Conservation (phyloP, 2,888 invertebrate genomes). For the Cephalotes varians region DNA sequence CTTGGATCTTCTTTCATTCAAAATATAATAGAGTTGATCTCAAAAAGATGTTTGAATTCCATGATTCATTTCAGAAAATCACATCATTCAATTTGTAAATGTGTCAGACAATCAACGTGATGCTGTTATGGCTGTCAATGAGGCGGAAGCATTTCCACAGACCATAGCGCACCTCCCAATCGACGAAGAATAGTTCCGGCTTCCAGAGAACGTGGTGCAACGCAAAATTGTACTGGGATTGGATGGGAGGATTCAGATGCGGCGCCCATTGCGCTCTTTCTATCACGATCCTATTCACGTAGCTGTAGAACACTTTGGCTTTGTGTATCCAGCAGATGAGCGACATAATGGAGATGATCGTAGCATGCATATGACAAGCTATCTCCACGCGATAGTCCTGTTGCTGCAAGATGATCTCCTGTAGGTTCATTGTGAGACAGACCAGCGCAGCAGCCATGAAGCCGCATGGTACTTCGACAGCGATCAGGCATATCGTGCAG, state of each 20-base stretch:
- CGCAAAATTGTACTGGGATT: conserved; percentile 87
- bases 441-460: conserved; percentile 88
- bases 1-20: not conserved
- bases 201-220: conserved; percentile 88
- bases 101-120: not conserved
- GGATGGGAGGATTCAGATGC: conserved; percentile 89
- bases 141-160: conserved; percentile 88
- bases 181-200: conserved; percentile 89
- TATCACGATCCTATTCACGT: conserved; percentile 87
- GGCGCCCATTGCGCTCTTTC: conserved; percentile 88
- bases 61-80: not conserved
- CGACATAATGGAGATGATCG: conserved; percentile 88
- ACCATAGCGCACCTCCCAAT: conserved; percentile 89
- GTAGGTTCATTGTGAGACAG: conserved; percentile 88
- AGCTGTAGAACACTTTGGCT: conserved; percentile 87
- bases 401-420: conserved; percentile 85
- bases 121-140: conserved; percentile 6
- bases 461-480: conserved; percentile 88
- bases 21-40: not conserved
- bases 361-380: conserved; percentile 88
- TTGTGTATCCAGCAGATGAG: conserved; percentile 89
- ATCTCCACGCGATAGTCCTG: conserved; percentile 80
- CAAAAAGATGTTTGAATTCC: not conserved
- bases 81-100: not conserved
- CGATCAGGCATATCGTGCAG: conserved; percentile 87